Conservation (phyloP, 2,113 vertebrate species). For the Tetrao urogallus region DNA sequence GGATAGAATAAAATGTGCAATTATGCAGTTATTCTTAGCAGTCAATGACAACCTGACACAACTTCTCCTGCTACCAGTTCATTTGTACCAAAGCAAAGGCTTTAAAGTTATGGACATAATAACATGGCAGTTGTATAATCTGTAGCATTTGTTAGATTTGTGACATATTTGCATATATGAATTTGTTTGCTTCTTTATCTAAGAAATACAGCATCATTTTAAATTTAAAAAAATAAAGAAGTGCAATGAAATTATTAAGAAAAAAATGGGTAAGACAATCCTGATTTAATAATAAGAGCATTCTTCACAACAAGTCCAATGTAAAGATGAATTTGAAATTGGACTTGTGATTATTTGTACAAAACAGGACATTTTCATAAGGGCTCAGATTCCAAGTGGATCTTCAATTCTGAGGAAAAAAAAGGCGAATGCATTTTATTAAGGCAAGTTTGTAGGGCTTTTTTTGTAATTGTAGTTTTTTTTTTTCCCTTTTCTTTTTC, state of each 20-base stretch:
- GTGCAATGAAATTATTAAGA: slow-evolving; percentile 7
- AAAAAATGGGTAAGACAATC: background rate
- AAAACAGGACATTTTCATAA: slow-evolving; percentile 29
- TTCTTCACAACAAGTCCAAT: slow-evolving; percentile 15
- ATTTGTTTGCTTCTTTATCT: background rate
- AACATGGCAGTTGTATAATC: slow-evolving; percentile 3
- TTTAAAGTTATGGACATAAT: slow-evolving; percentile 25
- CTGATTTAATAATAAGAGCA: background rate
- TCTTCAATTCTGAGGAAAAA: slow-evolving; percentile 1
- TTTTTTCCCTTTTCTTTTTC: too few relatives aligned
- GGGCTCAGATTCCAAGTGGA: slow-evolving; percentile 6
- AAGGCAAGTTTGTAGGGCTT: background rate
- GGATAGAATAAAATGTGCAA: slow-evolving; percentile 28
- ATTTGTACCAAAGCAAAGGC: slow-evolving; percentile 6
- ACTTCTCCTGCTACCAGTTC: background rate
- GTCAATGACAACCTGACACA: slow-evolving; percentile 24
- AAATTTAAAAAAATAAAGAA: background rate
- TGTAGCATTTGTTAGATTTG: slow-evolving; percentile 1
- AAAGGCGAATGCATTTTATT: background rate
- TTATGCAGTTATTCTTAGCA: slow-evolving; percentile 41
- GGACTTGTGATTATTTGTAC: slow-evolving; percentile 11
- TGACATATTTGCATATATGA: background rate
- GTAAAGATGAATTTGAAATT: background rate
- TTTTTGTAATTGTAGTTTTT: background rate
- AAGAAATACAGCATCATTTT: background rate